Conservation (phyloP, 1,140 invertebrate genomes). For the Heliconius eleuchia region DNA sequence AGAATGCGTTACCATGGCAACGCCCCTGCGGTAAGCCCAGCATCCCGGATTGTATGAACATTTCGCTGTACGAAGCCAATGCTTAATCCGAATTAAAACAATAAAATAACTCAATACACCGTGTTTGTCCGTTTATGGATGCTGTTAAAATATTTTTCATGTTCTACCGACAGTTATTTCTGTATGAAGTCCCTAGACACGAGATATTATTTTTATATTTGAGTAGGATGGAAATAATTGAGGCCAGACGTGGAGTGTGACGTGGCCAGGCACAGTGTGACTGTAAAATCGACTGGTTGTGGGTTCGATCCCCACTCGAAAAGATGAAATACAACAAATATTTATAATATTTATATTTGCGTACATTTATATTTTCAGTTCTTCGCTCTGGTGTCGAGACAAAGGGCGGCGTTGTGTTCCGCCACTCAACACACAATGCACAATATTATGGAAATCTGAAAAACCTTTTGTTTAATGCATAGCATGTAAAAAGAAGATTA, state of each 20-base stretch:
- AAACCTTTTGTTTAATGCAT: not conserved
- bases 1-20: constrained; percentile 70
- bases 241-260: too few species aligned
- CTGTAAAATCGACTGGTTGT: too few species aligned
- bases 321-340: too few species aligned
- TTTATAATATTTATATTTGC: too few species aligned
- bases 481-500: constrained; percentile 13
- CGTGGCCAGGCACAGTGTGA: too few species aligned
- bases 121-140: constrained; percentile 41
- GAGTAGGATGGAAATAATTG: too few species aligned
- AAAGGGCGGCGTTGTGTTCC: too few species aligned
- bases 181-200: constrained; percentile 9
- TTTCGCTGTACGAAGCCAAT: constrained; percentile 53
- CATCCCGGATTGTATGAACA: constrained; percentile 66
- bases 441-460: constrained; percentile 1
- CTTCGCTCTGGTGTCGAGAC: too few species aligned
- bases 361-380: too few species aligned
- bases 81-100: constrained; percentile 74
- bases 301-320: too few species aligned
- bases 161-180: constrained; percentile 37
- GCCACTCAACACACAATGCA: too few species aligned
- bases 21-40: constrained; percentile 65
- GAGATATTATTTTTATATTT: constrained; percentile 37
- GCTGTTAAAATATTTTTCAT: constrained; percentile 54
- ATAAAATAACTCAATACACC: constrained; percentile 66